phyloP scores from a whole-genome alignment of 2,888 invertebrate genomes.

The Sympetrum striolatum region DNA sequence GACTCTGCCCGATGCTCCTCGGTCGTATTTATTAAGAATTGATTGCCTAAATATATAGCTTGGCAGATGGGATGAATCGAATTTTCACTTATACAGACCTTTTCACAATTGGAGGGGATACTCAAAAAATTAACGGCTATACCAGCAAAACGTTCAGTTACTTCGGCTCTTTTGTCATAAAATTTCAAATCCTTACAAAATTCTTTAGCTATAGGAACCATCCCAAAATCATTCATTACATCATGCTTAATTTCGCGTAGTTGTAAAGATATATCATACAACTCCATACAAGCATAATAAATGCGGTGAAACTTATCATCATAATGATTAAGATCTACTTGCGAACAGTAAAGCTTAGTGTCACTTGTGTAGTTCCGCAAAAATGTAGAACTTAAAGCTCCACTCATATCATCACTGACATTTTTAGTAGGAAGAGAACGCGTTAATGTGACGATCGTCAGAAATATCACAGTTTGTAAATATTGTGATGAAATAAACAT shows the following conservation, averaged over 20 bases:
- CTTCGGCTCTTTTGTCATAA: background rate
- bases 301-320: too few species aligned
- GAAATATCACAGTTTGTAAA: too few species aligned
- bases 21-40: background rate
- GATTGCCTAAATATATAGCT: background rate
- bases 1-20: too few species aligned
- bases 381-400: too few species aligned
- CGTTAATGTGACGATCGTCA: too few species aligned
- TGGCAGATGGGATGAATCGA: background rate
- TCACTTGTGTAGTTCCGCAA: too few species aligned
- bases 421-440: too few species aligned
- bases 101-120: background rate
- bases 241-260: background rate
- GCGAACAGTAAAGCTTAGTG: too few species aligned
- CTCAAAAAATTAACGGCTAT: background rate
- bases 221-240: too few species aligned
- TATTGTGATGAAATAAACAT: too few species aligned
- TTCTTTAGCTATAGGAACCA: background rate
- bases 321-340: too few species aligned
- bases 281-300: constrained; percentile 1
- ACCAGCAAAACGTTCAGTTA: background rate
- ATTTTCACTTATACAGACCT: background rate
- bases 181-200: background rate
- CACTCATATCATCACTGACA: too few species aligned
- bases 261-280: background rate